Conservation (phyloP, 2,797 vertebrate species). For the Ctenosaura bakeri region DNA sequence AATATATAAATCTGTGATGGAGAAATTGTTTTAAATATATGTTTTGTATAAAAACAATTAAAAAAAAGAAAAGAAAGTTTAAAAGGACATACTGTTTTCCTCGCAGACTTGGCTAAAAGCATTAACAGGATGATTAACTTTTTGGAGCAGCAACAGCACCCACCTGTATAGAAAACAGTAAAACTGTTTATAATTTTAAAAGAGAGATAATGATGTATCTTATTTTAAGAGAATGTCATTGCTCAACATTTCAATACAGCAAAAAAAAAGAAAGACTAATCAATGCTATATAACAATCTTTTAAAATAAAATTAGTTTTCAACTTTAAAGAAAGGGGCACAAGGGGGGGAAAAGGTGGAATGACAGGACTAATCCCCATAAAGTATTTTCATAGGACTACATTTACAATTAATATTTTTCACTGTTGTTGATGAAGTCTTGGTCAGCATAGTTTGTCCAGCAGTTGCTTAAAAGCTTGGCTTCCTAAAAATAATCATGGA, state of each 20-base stretch:
- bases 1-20: no score
- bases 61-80: no score
- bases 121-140: background rate
- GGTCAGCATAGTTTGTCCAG: constrained; percentile 31
- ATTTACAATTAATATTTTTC: constrained; percentile 20
- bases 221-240: background rate
- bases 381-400: background rate
- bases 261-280: background rate
- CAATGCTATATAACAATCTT: background rate
- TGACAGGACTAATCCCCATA: background rate
- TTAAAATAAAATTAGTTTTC: background rate
- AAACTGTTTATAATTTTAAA: background rate
- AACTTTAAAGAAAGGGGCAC: background rate
- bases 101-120: background rate
- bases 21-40: no score
- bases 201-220: background rate
- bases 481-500: constrained; percentile 24
- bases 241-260: background rate
- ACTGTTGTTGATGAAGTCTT: background rate
- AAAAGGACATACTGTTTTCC: background rate
- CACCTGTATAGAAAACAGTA: background rate
- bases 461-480: constrained; percentile 20
- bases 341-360: background rate
- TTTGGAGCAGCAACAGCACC: background rate
- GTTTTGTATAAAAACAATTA: no score